phyloP scores from a whole-genome alignment of 2,797 vertebrate species.

The Betta splendens region DNA sequence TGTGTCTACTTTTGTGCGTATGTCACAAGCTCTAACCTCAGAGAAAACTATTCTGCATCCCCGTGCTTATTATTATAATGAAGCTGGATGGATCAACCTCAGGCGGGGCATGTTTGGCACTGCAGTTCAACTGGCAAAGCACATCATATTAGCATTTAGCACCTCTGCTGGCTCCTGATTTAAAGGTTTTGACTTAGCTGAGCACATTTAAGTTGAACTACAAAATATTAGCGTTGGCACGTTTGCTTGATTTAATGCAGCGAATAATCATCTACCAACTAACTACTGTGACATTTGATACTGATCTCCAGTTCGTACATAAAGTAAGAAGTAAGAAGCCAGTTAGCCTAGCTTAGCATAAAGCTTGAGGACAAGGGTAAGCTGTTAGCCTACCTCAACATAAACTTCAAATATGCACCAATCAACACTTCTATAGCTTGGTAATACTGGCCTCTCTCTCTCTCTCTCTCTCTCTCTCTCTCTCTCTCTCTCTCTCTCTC shows the following conservation, averaged over 20 bases:
- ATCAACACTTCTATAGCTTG: too few species aligned
- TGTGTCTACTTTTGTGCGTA: neutral
- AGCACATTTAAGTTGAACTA: neutral
- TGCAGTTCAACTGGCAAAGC: conserved; percentile 24
- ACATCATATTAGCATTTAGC: conserved; percentile 42
- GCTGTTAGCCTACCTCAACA: too few species aligned
- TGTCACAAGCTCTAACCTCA: conserved; percentile 2
- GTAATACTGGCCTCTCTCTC: too few species aligned
- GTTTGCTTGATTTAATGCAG: neutral
- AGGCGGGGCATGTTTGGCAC: conserved; percentile 34
- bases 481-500: too few species aligned
- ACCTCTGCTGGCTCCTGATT: conserved; percentile 29
- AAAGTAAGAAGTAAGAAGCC: neutral
- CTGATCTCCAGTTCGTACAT: too few species aligned
- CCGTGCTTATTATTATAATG: conserved; percentile 16
- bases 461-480: too few species aligned
- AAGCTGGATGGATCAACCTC: conserved; percentile 17
- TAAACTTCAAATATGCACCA: too few species aligned
- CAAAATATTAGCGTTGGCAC: neutral
- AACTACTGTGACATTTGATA: too few species aligned
- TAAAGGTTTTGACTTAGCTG: conserved; percentile 20
- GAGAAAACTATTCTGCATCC: conserved; percentile 1
- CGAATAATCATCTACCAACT: too few species aligned
- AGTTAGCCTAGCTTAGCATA: too few species aligned
- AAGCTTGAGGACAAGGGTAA: too few species aligned